Evolutionary conservation across 1,140 invertebrate genomes (phyloP).

Genomic region (Drosophila ficusphila): DNA sequence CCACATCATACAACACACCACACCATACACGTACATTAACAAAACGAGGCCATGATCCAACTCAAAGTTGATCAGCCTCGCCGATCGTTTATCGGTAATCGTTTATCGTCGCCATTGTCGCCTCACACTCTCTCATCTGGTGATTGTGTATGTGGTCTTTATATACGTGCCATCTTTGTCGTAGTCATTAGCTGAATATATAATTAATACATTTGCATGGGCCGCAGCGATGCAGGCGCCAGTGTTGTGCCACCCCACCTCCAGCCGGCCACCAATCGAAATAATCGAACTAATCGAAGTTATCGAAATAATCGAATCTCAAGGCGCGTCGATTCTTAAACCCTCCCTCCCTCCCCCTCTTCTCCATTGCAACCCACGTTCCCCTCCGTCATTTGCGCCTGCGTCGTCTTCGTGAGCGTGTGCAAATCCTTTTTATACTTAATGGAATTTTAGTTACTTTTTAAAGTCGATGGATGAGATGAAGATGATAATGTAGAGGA

Average conservation of each 20-base stretch:
- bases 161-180: slow-evolving; percentile 83
- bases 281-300: slow-evolving; percentile 8
- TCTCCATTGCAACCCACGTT: neutral
- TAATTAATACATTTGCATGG: slow-evolving; percentile 30
- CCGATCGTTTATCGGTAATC: slow-evolving; percentile 35
- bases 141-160: slow-evolving; percentile 84
- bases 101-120: slow-evolving; percentile 73
- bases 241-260: slow-evolving; percentile 1
- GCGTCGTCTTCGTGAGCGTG: slow-evolving; percentile 27
- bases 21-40: slow-evolving; percentile 13
- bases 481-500: slow-evolving; percentile 4
- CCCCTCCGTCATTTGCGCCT: slow-evolving; percentile 43
- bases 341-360: neutral
- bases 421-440: slow-evolving; percentile 64
- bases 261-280: slow-evolving; percentile 4
- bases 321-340: slow-evolving; percentile 11
- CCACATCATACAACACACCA: slow-evolving; percentile 5
- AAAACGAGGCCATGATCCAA: slow-evolving; percentile 42
- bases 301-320: slow-evolving; percentile 36
- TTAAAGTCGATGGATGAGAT: slow-evolving; percentile 45
- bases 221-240: slow-evolving; percentile 53
- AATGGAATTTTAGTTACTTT: slow-evolving; percentile 70
- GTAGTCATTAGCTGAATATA: slow-evolving; percentile 81
- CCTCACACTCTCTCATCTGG: slow-evolving; percentile 81
- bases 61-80: slow-evolving; percentile 60